phyloP scores from a whole-genome alignment of 2,797 vertebrate genomes.

The Urophycis tenuis region DNA sequence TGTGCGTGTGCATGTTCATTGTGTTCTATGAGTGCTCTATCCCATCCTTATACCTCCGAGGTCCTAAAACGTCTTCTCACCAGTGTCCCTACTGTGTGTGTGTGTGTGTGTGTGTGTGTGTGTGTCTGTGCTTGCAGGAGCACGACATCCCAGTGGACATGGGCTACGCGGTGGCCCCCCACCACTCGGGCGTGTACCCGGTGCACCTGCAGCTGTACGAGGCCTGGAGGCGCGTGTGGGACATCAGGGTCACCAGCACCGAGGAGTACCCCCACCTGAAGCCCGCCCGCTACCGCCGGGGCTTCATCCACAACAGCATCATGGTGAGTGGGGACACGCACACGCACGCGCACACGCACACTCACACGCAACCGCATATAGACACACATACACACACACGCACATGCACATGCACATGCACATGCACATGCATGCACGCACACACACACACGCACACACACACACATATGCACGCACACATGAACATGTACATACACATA shows the following conservation, averaged over 20 bases:
- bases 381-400: no score
- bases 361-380: background rate
- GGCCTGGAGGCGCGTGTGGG: conserved; percentile 93
- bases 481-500: no score
- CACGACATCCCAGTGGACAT: conserved; percentile 93
- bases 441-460: no score
- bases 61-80: background rate
- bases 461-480: no score
- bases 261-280: conserved; percentile 94
- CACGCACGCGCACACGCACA: background rate
- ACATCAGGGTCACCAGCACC: conserved; percentile 92
- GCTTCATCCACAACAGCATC: conserved; percentile 87
- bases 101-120: no score
- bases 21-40: no score
- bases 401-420: no score
- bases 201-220: conserved; percentile 93
- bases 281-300: conserved; percentile 88
- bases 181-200: conserved; percentile 97
- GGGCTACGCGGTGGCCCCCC: conserved; percentile 92
- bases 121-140: conserved; percentile 66
- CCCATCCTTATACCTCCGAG: background rate
- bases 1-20: background rate
- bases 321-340: background rate
- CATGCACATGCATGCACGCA: no score
- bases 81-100: background rate